Base-by-base conservation (phyloP, 2,888 invertebrate species). In the Megamerina dolium region DNA sequence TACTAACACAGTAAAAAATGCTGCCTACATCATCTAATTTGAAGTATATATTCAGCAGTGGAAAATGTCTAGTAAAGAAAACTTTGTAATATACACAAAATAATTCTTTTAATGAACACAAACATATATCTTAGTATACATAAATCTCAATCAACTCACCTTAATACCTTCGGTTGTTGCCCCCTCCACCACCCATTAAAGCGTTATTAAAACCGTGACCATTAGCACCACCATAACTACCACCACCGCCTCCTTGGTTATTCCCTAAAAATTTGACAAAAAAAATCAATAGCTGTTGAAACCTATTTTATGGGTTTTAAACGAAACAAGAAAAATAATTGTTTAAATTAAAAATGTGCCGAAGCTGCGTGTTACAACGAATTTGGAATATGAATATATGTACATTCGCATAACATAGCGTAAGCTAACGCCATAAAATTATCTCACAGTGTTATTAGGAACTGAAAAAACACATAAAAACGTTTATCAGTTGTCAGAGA, bases 211-310 rank as follows among this genome's bases (percentile, higher is more conserved):
- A n/a, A n/a, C n/a, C n/a, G n/a, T n/a, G n/a, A 29, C 73, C 73
- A n/a, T 59, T 60, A 49, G 76, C 70, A 43, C 65, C 65, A 43
- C 67, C 67, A 73, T 75, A 73, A 37, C 74, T 72, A 36, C 74
- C 71, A 16, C 74, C 72, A 18, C 74, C 74, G 12, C 76, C 75
- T 3, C 79, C 75, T 1, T 77, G 76, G 31, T 75, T 73, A 31
- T 75, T 72, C 30, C 72, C 67, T 37, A 41, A 34, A 49, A 43
- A 35, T 14, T 17, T 29, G 18, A 23, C 17, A 29, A 13, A 14
- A 14, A 23, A 23, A 13, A 36, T 23, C 23, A 36, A 36, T 17
- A 21, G 16, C 4, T 21, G 10, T 26, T 26, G 8, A 9, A 9
- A 26, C 14, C 14, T 29, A 13, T 12, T 29, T 29, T 29, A 6